Conservation (phyloP, 2,113 vertebrate genomes). For the Strix aluco region DNA sequence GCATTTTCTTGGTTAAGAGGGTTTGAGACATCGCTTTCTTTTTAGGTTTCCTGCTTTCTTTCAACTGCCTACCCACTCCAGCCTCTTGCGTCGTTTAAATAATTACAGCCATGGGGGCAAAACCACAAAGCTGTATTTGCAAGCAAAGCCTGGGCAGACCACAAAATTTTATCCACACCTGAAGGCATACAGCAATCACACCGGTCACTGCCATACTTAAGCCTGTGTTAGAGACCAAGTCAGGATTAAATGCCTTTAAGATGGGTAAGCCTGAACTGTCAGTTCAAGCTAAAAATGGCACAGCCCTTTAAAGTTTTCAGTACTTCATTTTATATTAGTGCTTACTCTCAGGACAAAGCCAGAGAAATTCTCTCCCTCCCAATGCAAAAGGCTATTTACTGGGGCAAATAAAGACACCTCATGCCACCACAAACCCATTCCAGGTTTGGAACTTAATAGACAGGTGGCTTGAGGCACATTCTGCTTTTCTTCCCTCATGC, state of each 20-base stretch:
- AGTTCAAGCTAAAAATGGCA: not conserved
- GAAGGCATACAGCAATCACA: not conserved
- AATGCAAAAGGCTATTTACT: not conserved
- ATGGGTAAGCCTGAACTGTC: not conserved
- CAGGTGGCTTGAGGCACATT: not conserved
- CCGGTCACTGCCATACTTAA: not conserved
- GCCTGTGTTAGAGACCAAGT: not conserved
- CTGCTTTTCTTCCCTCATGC: not conserved
- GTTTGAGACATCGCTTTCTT: not conserved
- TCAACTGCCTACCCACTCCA: not conserved
- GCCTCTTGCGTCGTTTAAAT: not conserved
- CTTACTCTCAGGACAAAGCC: not conserved
- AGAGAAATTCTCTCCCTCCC: not conserved
- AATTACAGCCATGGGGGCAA: not conserved
- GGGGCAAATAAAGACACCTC: not conserved
- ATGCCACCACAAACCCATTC: not conserved
- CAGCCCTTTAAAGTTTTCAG: not conserved
- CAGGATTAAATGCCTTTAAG: not conserved
- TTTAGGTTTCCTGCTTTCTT: not conserved
- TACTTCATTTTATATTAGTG: not conserved
- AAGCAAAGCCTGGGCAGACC: not conserved
- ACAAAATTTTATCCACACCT: not conserved
- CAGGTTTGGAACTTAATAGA: not conserved
- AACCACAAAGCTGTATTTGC: not conserved
- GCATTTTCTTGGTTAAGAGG: not conserved